Evolutionary conservation across 1,140 invertebrate genomes (phyloP), one percentile per base, ranked within the genome.

Genomic region (Listronotus oregonensis): DNA sequence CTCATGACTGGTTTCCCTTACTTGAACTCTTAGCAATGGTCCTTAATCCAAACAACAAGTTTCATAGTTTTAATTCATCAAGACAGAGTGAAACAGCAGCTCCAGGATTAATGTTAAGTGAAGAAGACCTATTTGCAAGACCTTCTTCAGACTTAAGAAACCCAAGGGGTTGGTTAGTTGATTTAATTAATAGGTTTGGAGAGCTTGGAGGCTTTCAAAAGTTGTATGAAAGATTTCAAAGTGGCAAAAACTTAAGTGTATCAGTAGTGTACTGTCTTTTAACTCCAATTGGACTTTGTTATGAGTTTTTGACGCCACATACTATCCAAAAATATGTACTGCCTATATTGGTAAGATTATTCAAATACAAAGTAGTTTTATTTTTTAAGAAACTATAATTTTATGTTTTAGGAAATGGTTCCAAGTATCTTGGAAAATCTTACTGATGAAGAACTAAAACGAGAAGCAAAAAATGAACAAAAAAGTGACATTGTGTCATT

Each of bases 361-460:
- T 37, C 1, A 37, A 49, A n/a, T 15, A 44, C 4, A 5, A 8
- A 18, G 3, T 42, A 12, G 3, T 27, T 3, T 27, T 3, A 5
- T 27, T 27, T 27, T 5, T 27, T 27, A 5, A 27, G 21, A 3
- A 27, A 27, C 21, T 27, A 27, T 27, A 27, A 58, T n/a, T 37
- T 52, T 46, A 62, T 68, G 55, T 74, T 81, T 31, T 71, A 95
- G 94, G 91, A 95, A 85, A 90, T 93, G 77, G 91, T 98, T 72
- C 91, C 95, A 71, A 87, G 89, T 75, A 89, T 97, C 77, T 82
- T 98, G 75, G 93, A 97, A 78, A 94, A 94, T 80, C 82, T 98
- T 74, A 95, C 94, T n/a, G 96, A 98, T 80, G 96, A 98, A 65
- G 96, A 98, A 79, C 80, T 99, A 49, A 98, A 98, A 78, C 92